Evolutionary conservation across 35 echinoderm and acorn worm species (phyloP).

Genomic region (Amphiura filiformis): DNA sequence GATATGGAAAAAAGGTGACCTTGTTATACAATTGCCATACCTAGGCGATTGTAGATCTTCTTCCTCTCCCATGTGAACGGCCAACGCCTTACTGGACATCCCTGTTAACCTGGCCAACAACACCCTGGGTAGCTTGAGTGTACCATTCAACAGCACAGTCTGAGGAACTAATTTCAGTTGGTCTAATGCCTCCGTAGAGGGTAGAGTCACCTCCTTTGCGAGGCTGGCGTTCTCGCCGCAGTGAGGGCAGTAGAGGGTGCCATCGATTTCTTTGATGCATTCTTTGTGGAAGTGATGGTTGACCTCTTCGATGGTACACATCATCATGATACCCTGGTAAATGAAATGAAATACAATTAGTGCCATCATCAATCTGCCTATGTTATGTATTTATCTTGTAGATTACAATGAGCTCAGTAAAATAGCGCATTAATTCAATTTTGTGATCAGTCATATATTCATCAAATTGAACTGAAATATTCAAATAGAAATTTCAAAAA

Average conservation of each 20-base stretch:
- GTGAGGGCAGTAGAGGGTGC: conserved; percentile 94
- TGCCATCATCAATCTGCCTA: background rate
- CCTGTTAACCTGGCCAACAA: conserved; percentile 56
- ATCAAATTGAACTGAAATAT: no score
- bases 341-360: background rate
- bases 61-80: background rate
- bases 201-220: conserved; percentile 63
- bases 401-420: background rate
- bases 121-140: conserved; percentile 63
- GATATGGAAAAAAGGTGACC: no score
- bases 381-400: background rate
- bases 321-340: conserved; percentile 69
- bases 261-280: conserved; percentile 84
- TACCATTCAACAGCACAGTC: conserved; percentile 49
- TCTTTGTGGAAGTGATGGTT: conserved; percentile 92
- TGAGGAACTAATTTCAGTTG: conserved; percentile 57
- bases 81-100: background rate
- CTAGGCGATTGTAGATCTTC: background rate
- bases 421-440: background rate
- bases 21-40: no score
- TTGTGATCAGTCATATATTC: background rate
- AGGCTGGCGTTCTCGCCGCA: conserved; percentile 75
- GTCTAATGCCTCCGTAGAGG: conserved; percentile 24
- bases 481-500: no score
- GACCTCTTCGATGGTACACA: conserved; percentile 62